phyloP scores from a whole-genome alignment of 2,113 vertebrate species.

The Typhlomys cinereus region DNA sequence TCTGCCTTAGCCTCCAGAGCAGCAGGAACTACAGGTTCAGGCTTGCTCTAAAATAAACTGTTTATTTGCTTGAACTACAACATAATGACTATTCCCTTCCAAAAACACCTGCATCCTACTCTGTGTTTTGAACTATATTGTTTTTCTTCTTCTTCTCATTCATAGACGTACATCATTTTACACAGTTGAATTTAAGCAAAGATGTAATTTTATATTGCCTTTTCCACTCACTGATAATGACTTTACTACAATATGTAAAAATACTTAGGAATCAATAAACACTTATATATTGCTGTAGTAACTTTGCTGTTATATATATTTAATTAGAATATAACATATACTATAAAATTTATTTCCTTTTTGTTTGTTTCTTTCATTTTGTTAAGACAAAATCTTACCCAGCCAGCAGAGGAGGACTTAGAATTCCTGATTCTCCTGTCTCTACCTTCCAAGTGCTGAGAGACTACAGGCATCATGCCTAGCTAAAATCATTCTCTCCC shows the following conservation, averaged over 20 bases:
- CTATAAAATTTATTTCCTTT: not conserved
- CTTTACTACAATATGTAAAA: not conserved
- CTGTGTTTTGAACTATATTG: slow-evolving; percentile 8
- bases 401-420: not conserved
- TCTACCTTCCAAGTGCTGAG: too few species aligned
- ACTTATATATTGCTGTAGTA: not conserved
- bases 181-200: too few species aligned
- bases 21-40: too few species aligned
- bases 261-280: not conserved
- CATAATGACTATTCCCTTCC: not conserved
- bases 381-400: not conserved
- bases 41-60: slow-evolving; percentile 4
- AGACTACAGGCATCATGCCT: not conserved
- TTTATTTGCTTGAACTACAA: not conserved
- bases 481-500: not conserved
- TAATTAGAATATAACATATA: not conserved
- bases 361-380: not conserved
- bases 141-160: not conserved
- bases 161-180: not conserved
- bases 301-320: not conserved
- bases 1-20: not conserved
- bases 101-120: not conserved
- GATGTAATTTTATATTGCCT: not conserved
- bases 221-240: not conserved
- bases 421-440: not conserved